Evolutionary conservation across 2,113 vertebrate species (phyloP).

Genomic region (Dipodomys merriami): DNA sequence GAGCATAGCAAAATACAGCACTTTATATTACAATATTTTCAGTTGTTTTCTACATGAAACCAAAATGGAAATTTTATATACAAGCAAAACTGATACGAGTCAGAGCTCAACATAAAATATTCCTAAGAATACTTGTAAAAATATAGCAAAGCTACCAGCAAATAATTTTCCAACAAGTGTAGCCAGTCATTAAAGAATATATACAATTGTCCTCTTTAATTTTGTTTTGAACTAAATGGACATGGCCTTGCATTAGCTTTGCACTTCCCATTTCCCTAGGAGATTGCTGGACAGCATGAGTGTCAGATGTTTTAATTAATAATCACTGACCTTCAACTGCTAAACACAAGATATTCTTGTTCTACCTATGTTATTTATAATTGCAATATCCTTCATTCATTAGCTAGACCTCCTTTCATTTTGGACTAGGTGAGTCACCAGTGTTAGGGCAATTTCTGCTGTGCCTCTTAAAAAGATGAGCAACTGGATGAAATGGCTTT

Average conservation of each 20-base stretch:
- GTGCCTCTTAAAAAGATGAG: neutral
- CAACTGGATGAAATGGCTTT: neutral
- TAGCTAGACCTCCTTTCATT: neutral
- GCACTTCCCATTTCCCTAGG: neutral
- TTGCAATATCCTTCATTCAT: neutral
- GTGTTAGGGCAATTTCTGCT: neutral
- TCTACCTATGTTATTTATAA: neutral
- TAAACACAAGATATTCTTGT: slow-evolving; percentile 19
- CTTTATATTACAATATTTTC: no score
- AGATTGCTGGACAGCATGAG: slow-evolving; percentile 9
- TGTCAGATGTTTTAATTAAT: slow-evolving; percentile 45
- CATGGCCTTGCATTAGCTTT: neutral
- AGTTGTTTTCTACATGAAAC: neutral
- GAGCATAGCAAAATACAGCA: no score
- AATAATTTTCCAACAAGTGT: neutral
- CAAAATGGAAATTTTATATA: neutral
- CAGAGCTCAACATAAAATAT: no score
- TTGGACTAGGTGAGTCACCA: neutral
- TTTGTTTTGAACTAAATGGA: slow-evolving; percentile 44
- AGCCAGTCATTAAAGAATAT: neutral
- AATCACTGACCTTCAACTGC: slow-evolving; percentile 32
- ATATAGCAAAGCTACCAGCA: neutral
- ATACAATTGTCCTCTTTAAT: neutral
- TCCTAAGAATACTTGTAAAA: neutral
- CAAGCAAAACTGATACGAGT: no score